Percentiles rank a stretch among this genome's conserved stretches.
Evolutionary conservation across 2,797 vertebrate species (phyloP).

Genomic region (Gallinago solitaria): DNA sequence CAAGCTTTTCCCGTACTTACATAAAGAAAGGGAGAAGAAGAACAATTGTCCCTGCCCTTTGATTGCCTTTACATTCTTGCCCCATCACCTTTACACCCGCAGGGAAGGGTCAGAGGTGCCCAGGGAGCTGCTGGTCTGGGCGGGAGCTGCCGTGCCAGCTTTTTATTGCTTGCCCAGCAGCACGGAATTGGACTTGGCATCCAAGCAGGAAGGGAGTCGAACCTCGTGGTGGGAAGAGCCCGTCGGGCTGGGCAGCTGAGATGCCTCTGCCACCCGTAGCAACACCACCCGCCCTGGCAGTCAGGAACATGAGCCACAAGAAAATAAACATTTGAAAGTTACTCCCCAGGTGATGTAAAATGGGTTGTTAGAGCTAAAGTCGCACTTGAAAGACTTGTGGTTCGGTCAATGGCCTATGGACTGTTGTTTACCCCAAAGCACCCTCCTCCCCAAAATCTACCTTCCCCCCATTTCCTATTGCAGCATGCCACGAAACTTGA

Average conservation of each 20-base stretch:
- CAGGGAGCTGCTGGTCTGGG: background rate
- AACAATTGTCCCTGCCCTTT: constrained; percentile 1
- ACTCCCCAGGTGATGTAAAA: background rate
- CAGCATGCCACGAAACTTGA: background rate
- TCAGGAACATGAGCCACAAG: background rate
- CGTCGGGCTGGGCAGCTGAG: background rate
- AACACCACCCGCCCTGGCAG: background rate
- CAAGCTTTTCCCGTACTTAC: background rate
- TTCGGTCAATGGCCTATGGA: background rate
- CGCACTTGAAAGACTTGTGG: background rate
- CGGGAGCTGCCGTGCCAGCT: background rate
- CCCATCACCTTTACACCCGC: background rate
- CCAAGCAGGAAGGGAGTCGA: constrained; percentile 49
- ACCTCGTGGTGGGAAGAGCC: background rate
- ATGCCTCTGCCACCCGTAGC: background rate
- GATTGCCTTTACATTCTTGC: background rate
- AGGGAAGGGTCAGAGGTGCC: background rate
- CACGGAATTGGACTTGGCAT: constrained; percentile 21
- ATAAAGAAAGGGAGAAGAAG: background rate
- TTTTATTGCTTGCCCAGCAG: constrained; percentile 7
- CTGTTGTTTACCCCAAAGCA: background rate
- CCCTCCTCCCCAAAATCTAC: background rate
- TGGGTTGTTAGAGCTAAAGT: background rate
- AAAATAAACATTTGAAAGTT: background rate
- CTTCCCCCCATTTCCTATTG: background rate